Percentiles rank a stretch among this genome's conserved stretches.
Conservation (phyloP, 2,113 vertebrate genomes). For the Phainopepla nitens region DNA sequence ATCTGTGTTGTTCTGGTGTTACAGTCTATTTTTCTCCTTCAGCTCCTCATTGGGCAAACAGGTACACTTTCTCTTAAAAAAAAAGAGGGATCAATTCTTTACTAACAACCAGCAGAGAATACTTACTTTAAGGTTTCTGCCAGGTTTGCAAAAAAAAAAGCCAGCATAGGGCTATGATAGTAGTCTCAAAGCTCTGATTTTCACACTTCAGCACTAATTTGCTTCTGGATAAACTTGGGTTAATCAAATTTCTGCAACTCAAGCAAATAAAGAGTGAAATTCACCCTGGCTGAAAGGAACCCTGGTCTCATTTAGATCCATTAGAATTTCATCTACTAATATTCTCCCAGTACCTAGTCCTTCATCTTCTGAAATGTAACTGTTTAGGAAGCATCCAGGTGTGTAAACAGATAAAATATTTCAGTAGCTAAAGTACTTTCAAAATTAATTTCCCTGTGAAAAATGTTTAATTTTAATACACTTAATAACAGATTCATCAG, state of each 20-base stretch:
- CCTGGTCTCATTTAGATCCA: background rate
- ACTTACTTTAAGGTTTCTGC: background rate
- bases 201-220: slow-evolving; percentile 1
- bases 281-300: background rate
- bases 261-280: background rate
- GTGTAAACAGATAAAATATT: background rate
- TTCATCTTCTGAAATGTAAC: background rate
- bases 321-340: background rate
- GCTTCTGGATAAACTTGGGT: background rate
- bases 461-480: background rate
- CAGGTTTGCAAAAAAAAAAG: background rate
- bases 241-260: slow-evolving; percentile 19
- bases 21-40: background rate
- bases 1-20: background rate
- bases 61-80: background rate
- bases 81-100: background rate
- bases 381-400: background rate
- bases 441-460: background rate
- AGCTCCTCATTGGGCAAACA: background rate
- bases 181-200: slow-evolving; percentile 5
- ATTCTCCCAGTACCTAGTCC: background rate
- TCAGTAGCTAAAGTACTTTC: background rate
- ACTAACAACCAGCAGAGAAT: background rate
- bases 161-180: background rate
- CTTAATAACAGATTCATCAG: background rate